Evolutionary conservation across 1,140 invertebrate genomes (phyloP), one percentile per base, ranked within the genome.

Genomic region (Drosophila seguyi): DNA sequence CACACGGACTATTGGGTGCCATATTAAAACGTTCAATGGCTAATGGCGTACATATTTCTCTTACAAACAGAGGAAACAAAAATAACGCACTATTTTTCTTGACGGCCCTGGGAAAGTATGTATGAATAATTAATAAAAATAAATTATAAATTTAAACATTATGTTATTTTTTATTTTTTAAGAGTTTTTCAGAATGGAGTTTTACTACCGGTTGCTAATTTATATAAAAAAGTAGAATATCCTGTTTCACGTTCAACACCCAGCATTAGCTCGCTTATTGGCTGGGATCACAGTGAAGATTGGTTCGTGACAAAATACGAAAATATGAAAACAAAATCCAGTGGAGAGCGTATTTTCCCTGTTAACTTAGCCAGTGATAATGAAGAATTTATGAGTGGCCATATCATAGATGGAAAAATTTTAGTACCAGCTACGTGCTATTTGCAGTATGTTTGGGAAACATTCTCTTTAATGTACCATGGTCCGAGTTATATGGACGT

Each of bases 351-450:
- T 55, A 92, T 93, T 0, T 93, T 96, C 13, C 91, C 93, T 20
- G 93, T 96, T 59, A 94, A 95, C 31, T 92, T 97, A 1, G 93
- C 92, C 6, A 95, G 97, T 75, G 95, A 95, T 47, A 95, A 96
- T 66, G 96, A 95, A 86, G 94, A 96, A 48, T 99, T 95, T 90
- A 95, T 97, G 92, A 92, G 93, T 25, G 98, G 97, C 3, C 98
- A 99, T 92, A 94, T 96, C 6, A 97, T 99, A 78, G 98, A 99
- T 93, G 96, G 96, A 92, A 95, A 98, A 79, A 96, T 97, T 74
- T 90, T 99, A 0, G 96, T 97, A 69, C 98, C 98, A 4, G 98
- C 98, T 0, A 98, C 98, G 11, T 97, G 97, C 27, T 99, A 97
- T 87, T 82, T 97, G 60, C 93, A 95, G 6, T 93, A 99, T 16